Base-by-base conservation (phyloP, 2,888 invertebrate genomes). In the Abscondita cerata region DNA sequence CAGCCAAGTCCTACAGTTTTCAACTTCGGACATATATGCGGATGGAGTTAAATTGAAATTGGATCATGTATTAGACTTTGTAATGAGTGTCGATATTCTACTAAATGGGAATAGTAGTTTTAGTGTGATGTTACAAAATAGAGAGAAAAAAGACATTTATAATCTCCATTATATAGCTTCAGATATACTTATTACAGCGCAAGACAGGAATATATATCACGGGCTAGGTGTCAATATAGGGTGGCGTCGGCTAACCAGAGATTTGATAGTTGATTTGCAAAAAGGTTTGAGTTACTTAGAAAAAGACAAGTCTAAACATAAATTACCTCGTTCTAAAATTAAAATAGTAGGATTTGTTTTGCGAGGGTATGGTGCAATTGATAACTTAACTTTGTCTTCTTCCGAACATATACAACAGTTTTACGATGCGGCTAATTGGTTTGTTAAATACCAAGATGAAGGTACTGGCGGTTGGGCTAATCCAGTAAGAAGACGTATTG, bases 391-490 rank as follows among this genome's bases (percentile, higher is more conserved):
- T 4, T 80, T 96, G 54, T 86, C 92, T 12, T 87, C 90, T 0
- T 90, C 91, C 68, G 93, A 93, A 75, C 98, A 98, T 83, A 86
- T 92, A 82, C 89, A 90, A 68, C 93, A 95, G 80, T 98, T 98
- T 83, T 91, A 91, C 76, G 90, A 92, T 79, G 94, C 97, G 8
- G 95, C 95, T 46, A 88, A 92, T 72, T 99, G 98, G 98, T 91
- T 98, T 78, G 89, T 94, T 41, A 83, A 84, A 20, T 86, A 91
- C 81, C 98, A 98, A 83, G 92, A 96, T 76, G 78, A 84, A 53
- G 85, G 86, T 69, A 87, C 89, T 15, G 98, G 98, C 47, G 98
- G 97, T 64, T 98, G 98, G 96, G 87, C 94, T 48, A 94, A 96
- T 76, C 92, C 93, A 52, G 96, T 96, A 48, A 78, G 76, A 59